A percentile compares a stretch with the other conserved stretches of the same genome.
Evolutionary conservation across 2,113 vertebrate species (phyloP).

Genomic region (Scomber scombrus): DNA sequence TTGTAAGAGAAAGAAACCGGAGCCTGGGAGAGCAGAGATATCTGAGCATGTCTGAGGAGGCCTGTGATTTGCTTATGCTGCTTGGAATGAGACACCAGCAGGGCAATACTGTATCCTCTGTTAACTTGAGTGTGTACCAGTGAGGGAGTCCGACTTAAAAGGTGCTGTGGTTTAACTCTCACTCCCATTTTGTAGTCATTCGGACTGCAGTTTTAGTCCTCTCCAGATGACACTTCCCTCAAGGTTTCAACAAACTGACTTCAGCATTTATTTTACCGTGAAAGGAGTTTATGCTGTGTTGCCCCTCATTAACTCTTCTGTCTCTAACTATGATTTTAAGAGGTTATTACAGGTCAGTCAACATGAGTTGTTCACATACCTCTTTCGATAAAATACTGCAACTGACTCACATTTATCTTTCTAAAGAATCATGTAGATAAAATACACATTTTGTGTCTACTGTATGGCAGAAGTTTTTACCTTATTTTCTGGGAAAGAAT

Average conservation of each 20-base stretch:
- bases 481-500: neutral
- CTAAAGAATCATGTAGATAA: neutral
- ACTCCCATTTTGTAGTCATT: constrained; percentile 55
- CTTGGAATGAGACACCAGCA: constrained; percentile 68
- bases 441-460: neutral
- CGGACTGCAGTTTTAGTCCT: constrained; percentile 47
- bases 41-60: constrained; percentile 44
- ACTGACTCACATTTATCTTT: constrained; percentile 21
- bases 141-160: constrained; percentile 55
- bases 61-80: constrained; percentile 46
- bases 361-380: constrained; percentile 3
- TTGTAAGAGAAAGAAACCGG: constrained; percentile 30
- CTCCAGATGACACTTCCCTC: constrained; percentile 56
- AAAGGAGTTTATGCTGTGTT: constrained; percentile 51
- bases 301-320: constrained; percentile 37
- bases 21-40: constrained; percentile 52
- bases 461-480: neutral
- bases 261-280: constrained; percentile 45
- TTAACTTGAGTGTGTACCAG: constrained; percentile 64
- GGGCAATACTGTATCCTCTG: constrained; percentile 60
- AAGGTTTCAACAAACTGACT: constrained; percentile 65
- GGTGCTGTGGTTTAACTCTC: constrained; percentile 52
- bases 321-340: constrained; percentile 10
- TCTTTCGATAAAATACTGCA: neutral
- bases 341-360: constrained; percentile 39